These are phyloP conservation scores for Anoplophora glabripennis DNA, from an alignment of 1,140 invertebrate genomes.

Conservation along the genomic window DNA sequence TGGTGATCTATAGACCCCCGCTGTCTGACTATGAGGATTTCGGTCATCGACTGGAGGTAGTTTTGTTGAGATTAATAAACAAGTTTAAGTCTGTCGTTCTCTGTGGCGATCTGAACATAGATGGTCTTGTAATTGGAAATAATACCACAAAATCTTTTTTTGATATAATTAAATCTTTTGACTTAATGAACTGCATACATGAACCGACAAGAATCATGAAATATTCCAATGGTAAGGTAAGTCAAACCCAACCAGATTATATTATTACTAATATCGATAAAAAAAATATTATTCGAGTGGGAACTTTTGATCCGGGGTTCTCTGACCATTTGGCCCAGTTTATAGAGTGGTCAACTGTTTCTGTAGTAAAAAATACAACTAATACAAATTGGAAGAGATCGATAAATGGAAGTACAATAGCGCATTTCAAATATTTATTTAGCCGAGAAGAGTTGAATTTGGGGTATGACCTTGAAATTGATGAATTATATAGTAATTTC, in stretches of 20 bases:
- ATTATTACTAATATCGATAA: neutral
- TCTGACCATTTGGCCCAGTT: conserved; percentile 2
- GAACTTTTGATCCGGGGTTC: conserved; percentile 1
- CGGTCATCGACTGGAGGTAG: neutral
- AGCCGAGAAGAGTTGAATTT: neutral
- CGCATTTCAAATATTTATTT: neutral
- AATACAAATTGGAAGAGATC: neutral
- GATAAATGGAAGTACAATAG: neutral
- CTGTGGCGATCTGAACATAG: neutral
- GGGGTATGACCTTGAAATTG: neutral
- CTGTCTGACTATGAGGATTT: neutral
- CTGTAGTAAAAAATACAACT: neutral
- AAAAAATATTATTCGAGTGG: neutral
- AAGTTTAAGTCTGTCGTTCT: neutral
- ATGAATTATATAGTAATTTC: neutral
- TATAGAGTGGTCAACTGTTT: neutral
- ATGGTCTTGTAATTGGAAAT: neutral
- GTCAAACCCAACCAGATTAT: neutral
- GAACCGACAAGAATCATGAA: neutral
- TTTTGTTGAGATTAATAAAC: neutral
- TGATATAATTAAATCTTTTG: neutral
- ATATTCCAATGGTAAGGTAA: neutral
- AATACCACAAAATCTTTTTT: neutral
- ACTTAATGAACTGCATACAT: neutral
- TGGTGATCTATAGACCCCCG: neutral